phyloP scores from a whole-genome alignment of 2,113 vertebrate genomes.

The human (Homo sapiens) region GRCh38 chr20:18139501-18140000 shows the following conservation, averaged over 20 bases:
- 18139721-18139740: background rate
- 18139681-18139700: background rate
- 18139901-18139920: background rate
- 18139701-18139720: background rate
- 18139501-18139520: background rate
- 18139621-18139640: background rate
- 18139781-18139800: slow-evolving; percentile 7
- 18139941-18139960: background rate
- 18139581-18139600: background rate
- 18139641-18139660: background rate
- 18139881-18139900: background rate
- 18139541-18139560: background rate
- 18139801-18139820: background rate
- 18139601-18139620: slow-evolving; percentile 5
- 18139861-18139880: background rate
- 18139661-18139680: too few species aligned
- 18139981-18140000: background rate
- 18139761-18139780: background rate
- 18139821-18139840: background rate
- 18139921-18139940: background rate
- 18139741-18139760: background rate
- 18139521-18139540: background rate
- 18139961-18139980: background rate
- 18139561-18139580: background rate
- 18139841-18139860: background rate